These are phyloP conservation scores for Chaenocephalus aceratus DNA, from an alignment of 2,113 vertebrate species.

Conservation along the genomic window DNA sequence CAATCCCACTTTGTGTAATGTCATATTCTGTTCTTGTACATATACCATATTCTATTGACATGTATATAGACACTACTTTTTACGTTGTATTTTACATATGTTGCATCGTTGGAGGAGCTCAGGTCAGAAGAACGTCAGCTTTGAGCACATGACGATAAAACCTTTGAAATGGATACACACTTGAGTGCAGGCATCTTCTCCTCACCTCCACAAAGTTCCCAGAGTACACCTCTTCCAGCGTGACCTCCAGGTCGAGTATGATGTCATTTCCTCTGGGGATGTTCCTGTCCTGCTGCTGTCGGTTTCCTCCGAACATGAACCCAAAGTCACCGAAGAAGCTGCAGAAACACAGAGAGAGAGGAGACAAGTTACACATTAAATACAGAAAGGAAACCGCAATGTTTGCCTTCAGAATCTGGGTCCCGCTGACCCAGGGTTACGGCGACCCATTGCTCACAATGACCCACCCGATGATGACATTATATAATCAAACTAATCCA, in stretches of 20 bases:
- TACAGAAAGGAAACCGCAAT: neutral
- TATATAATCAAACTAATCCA: too few species aligned
- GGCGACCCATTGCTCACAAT: neutral
- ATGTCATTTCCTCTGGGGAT: conserved; percentile 98
- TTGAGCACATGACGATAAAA: too few species aligned
- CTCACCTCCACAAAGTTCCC: conserved; percentile 98
- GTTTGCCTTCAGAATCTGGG: neutral
- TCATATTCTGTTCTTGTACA: too few species aligned
- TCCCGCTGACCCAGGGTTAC: neutral
- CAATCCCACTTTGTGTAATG: too few species aligned
- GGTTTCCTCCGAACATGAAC: conserved; percentile 97
- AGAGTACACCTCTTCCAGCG: conserved; percentile 97
- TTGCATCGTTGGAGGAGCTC: too few species aligned
- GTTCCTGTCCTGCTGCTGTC: conserved; percentile 95
- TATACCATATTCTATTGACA: too few species aligned
- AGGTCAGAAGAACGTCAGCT: too few species aligned
- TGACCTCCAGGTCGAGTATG: conserved; percentile 96
- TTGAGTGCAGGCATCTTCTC: neutral
- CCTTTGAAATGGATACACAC: too few species aligned
- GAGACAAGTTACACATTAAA: neutral
- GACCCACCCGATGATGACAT: too few species aligned
- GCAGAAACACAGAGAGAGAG: neutral
- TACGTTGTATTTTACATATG: too few species aligned
- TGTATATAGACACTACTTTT: too few species aligned
- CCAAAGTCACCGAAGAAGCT: conserved; percentile 99